These are phyloP conservation scores for Xyliphius kryptos DNA, from an alignment of 2,113 vertebrate genomes.

Conservation along the genomic window DNA sequence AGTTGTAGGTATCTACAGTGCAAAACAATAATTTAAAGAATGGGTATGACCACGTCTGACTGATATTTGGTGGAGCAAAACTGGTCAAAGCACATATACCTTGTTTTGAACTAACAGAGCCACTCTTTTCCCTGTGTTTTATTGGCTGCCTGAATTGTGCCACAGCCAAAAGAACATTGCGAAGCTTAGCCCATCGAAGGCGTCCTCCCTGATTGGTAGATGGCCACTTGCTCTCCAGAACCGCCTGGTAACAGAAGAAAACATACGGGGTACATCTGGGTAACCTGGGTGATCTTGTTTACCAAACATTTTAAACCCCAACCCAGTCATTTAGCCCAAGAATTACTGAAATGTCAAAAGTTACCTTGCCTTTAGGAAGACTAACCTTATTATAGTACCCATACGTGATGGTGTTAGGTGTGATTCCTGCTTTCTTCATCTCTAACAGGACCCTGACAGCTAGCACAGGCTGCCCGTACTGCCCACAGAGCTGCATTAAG, in stretches of 20 bases:
- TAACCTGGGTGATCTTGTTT: neutral
- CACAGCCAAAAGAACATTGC: slow-evolving; percentile 85
- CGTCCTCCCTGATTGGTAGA: slow-evolving; percentile 81
- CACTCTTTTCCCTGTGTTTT: slow-evolving; percentile 56
- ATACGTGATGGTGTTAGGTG: slow-evolving; percentile 89
- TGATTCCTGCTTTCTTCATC: slow-evolving; percentile 90
- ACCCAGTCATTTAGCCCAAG: too few species aligned
- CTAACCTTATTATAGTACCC: slow-evolving; percentile 94
- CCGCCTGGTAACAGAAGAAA: slow-evolving; percentile 64
- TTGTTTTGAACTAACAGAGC: slow-evolving; percentile 48
- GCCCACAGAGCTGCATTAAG: slow-evolving; percentile 92
- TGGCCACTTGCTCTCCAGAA: slow-evolving; percentile 93
- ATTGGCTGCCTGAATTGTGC: slow-evolving; percentile 86
- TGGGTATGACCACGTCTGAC: too few species aligned
- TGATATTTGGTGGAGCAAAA: too few species aligned
- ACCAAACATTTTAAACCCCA: too few species aligned
- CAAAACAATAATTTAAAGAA: slow-evolving; percentile 8
- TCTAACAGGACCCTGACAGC: slow-evolving; percentile 88
- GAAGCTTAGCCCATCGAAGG: slow-evolving; percentile 87
- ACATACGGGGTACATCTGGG: neutral
- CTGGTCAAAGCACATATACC: slow-evolving; percentile 45
- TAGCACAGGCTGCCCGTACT: slow-evolving; percentile 87
- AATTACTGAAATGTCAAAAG: too few species aligned
- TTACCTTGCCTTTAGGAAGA: too few species aligned
- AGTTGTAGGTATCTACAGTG: slow-evolving; percentile 14